Evolutionary conservation across 2,113 vertebrate species (phyloP), one percentile per base, ranked within the genome.

Genomic region (Ailuropoda melanoleuca): DNA sequence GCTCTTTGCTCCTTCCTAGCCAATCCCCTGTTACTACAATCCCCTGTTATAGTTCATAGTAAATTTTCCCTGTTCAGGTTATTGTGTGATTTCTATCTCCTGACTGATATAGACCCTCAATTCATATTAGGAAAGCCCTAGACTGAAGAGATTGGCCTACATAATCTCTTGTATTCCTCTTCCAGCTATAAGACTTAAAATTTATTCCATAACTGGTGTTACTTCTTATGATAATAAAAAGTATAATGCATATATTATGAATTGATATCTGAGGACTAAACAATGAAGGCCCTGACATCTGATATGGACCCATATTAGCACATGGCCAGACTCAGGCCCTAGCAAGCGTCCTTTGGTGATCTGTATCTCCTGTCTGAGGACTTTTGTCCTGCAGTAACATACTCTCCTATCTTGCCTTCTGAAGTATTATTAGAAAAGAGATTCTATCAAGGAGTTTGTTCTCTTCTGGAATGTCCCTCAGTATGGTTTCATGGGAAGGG

Each of bases 381-480:
- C 62, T 11, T 39, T 88, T 50, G 26, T 48, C 78, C 64, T 39
- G 10, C 11, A 50, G 39, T 43, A 53, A 14, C 12, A 19, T 14
- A 24, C 80, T 70, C 81, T 64, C 29, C 23, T 50, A 1, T 18
- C 87, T 84, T n/a, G 31, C 4, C 80, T 90, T 95, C 62, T 46
- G 26, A 87, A 75, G 34, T 68, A 9, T 64, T 92, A 23, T 56
- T 93, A 95, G 75, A 70, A 78, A 92, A 26, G 68, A 31, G 24
- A 74, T 66, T 78, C 87, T n/a, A 26, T 84, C 92, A 96, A 81
- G 39, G 24, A 90, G 46, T n/a, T 68, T 87, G 90, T 72, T 77
- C 74, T 96, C 90, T 92, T n/a, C 88, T 90, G 84, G 80, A 97
- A 93, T 56, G 75, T 84, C 31, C 17, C 68, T 95, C 62, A 34